These are phyloP conservation scores for Nerophis ophidion DNA, from an alignment of 2,113 vertebrate species.

Conservation along the genomic window DNA sequence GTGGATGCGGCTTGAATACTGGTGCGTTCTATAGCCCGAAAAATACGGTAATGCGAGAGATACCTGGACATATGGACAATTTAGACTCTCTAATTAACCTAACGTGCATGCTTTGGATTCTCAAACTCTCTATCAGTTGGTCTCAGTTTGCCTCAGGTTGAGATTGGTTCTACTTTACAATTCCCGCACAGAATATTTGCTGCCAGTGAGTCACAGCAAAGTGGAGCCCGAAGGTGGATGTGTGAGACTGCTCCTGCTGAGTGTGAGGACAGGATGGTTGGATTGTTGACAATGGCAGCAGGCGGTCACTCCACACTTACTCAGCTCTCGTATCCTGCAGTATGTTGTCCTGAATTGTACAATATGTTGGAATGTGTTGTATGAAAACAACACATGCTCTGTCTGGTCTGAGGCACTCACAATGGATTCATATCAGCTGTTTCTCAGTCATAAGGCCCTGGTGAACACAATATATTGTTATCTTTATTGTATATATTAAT, in stretches of 20 bases:
- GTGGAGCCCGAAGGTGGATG: neutral
- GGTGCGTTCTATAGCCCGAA: no score
- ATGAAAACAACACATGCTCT: constrained; percentile 8
- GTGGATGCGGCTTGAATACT: no score
- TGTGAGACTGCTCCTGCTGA: constrained; percentile 15
- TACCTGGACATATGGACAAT: no score
- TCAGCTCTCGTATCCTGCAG: constrained; percentile 3
- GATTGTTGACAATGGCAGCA: neutral
- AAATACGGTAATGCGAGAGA: no score
- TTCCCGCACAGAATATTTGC: no score
- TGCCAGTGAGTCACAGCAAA: neutral
- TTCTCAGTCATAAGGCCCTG: neutral
- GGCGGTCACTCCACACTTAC: constrained; percentile 6
- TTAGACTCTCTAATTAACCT: no score
- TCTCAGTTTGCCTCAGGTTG: no score
- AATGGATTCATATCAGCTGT: constrained; percentile 3
- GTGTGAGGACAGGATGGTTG: constrained; percentile 7
- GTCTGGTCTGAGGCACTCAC: neutral
- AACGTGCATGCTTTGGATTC: no score
- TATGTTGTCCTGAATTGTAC: neutral
- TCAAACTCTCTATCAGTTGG: no score
- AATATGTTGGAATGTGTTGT: constrained; percentile 29
- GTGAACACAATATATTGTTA: constrained; percentile 5
- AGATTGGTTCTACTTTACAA: no score
- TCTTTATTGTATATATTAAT: no score